These are phyloP conservation scores for Columba janthina DNA, from an alignment of 2,113 vertebrate species.

Conservation along the genomic window DNA sequence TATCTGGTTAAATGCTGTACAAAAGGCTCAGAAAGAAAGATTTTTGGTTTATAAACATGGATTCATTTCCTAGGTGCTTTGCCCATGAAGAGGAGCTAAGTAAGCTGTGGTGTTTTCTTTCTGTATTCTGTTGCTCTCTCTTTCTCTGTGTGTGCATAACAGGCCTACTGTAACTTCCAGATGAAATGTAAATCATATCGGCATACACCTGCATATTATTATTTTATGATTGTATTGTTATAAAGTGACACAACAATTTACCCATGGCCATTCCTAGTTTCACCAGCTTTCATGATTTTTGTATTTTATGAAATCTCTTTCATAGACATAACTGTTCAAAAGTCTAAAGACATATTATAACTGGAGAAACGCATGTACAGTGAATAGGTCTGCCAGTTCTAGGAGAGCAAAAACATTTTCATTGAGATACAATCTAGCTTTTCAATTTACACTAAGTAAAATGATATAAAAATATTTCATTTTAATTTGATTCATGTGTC, in stretches of 20 bases:
- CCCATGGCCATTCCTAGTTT: neutral
- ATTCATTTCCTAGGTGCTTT: neutral
- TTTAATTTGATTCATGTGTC: conserved; percentile 56
- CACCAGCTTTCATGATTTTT: neutral
- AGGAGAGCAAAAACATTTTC: conserved; percentile 25
- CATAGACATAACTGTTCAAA: neutral
- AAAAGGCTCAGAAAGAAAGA: neutral
- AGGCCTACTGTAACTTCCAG: neutral
- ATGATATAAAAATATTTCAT: conserved; percentile 53
- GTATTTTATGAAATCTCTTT: neutral
- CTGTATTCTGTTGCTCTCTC: neutral
- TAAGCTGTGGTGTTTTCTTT: neutral
- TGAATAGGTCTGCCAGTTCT: neutral
- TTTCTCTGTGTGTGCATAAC: neutral
- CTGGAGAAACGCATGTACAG: neutral
- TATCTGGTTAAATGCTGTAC: neutral
- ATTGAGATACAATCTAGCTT: conserved; percentile 55
- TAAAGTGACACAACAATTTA: neutral
- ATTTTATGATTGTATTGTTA: neutral
- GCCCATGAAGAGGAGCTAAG: neutral
- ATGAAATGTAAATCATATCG: neutral
- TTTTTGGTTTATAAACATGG: neutral
- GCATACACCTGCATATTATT: neutral
- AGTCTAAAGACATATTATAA: neutral
- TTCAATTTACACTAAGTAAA: conserved; percentile 58